phyloP scores from a whole-genome alignment of 2,113 vertebrate genomes.

The Pituophis catenifer region DNA sequence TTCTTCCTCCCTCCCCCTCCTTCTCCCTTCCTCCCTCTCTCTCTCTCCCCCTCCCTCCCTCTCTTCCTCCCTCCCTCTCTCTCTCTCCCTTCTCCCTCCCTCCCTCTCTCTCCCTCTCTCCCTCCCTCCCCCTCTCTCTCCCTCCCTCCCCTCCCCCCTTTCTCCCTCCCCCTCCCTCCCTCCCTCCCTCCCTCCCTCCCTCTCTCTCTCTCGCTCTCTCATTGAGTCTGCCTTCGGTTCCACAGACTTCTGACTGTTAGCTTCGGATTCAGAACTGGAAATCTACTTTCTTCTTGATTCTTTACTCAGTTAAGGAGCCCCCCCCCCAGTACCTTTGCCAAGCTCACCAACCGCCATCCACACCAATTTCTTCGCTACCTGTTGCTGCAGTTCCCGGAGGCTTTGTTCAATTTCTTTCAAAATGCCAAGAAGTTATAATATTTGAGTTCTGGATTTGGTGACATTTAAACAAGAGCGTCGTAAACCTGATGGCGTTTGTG shows the following conservation, averaged over 20 bases:
- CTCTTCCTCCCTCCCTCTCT: rapidly evolving
- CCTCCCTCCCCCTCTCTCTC: rapidly evolving
- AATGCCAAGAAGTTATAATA: constrained; percentile 11
- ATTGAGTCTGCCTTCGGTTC: background rate
- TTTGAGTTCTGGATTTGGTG: background rate
- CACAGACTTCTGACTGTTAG: background rate
- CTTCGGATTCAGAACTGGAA: background rate
- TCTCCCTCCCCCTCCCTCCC: too few relatives aligned
- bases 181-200: too few relatives aligned
- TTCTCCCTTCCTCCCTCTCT: too few relatives aligned
- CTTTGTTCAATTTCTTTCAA: background rate
- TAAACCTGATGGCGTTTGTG: background rate
- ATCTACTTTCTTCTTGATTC: background rate
- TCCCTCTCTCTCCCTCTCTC: too few relatives aligned
- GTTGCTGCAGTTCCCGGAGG: too few relatives aligned
- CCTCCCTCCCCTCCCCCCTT: too few relatives aligned
- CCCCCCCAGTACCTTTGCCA: too few relatives aligned
- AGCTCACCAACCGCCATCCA: background rate
- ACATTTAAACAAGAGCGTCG: constrained; percentile 14
- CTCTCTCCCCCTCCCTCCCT: rapidly evolving
- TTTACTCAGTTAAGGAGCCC: background rate
- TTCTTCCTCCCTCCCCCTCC: too few relatives aligned
- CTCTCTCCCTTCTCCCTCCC: too few relatives aligned
- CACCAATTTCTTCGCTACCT: background rate
- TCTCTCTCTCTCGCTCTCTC: too few relatives aligned